Conservation (phyloP, 2,888 invertebrate species). For the Chymomyza amoena region DNA sequence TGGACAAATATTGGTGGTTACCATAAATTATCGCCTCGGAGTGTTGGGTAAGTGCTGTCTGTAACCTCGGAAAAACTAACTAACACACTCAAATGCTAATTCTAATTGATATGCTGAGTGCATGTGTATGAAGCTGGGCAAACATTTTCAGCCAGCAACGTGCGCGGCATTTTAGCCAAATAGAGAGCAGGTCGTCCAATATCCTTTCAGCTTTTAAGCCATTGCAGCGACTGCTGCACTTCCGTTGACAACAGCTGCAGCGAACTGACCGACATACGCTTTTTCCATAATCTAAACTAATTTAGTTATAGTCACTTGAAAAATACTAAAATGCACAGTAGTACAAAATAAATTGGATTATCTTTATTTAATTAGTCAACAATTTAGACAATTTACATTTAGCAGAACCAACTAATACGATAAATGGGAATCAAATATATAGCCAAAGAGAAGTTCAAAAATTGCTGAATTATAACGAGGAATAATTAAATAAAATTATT, state of each 20-base stretch:
- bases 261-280: conserved; percentile 26
- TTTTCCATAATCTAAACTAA: conserved; percentile 53
- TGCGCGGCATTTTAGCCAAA: conserved; percentile 17
- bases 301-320: conserved; percentile 36
- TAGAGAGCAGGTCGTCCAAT: conserved; percentile 7
- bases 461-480: too few relatives aligned
- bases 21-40: conserved; percentile 91
- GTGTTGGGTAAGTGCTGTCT: conserved; percentile 84
- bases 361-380: background rate
- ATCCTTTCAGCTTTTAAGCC: conserved; percentile 37
- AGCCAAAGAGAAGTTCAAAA: too few relatives aligned
- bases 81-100: conserved; percentile 48
- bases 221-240: conserved; percentile 43
- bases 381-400: background rate
- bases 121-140: conserved; percentile 37
- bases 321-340: conserved; percentile 33
- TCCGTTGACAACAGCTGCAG: conserved; percentile 40
- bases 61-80: background rate
- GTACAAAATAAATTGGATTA: background rate
- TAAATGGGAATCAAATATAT: background rate
- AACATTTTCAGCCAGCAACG: conserved; percentile 33
- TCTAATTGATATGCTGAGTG: conserved; percentile 62
- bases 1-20: conserved; percentile 92
- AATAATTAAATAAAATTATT: too few relatives aligned
- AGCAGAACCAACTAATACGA: background rate